These are phyloP conservation scores for Vireo altiloquus DNA, from an alignment of 2,113 vertebrate species.

Conservation along the genomic window DNA sequence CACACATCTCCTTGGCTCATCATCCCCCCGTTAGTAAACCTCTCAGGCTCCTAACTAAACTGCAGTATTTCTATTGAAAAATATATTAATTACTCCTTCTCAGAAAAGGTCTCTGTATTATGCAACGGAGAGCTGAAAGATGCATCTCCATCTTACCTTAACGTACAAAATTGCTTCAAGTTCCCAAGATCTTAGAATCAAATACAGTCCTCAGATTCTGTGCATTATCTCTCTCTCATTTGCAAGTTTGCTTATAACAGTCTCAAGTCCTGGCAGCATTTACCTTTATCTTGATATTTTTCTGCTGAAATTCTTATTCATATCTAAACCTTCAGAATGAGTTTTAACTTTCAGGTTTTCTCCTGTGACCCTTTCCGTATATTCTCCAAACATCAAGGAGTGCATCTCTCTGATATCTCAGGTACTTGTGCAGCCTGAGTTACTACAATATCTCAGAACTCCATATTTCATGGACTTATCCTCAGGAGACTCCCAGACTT, in stretches of 20 bases:
- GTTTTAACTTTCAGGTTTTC: neutral
- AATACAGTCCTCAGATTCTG: neutral
- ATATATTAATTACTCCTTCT: neutral
- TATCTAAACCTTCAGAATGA: neutral
- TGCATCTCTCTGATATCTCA: neutral
- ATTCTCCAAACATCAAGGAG: neutral
- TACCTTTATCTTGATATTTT: constrained; percentile 20
- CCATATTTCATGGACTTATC: neutral
- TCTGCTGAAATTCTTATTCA: neutral
- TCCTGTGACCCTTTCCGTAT: neutral
- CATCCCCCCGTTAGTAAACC: neutral
- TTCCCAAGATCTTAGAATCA: neutral
- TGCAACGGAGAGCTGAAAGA: neutral
- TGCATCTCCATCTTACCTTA: neutral
- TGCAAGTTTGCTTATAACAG: neutral
- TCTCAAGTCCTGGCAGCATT: neutral
- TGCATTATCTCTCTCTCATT: neutral
- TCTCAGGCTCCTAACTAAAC: neutral
- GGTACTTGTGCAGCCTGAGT: neutral
- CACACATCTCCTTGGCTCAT: neutral
- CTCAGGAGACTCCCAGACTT: neutral
- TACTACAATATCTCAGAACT: neutral
- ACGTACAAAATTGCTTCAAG: neutral
- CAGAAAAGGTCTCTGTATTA: neutral
- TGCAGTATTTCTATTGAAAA: neutral